Conservation (phyloP, 2,113 vertebrate genomes). For the Sylvietta virens region DNA sequence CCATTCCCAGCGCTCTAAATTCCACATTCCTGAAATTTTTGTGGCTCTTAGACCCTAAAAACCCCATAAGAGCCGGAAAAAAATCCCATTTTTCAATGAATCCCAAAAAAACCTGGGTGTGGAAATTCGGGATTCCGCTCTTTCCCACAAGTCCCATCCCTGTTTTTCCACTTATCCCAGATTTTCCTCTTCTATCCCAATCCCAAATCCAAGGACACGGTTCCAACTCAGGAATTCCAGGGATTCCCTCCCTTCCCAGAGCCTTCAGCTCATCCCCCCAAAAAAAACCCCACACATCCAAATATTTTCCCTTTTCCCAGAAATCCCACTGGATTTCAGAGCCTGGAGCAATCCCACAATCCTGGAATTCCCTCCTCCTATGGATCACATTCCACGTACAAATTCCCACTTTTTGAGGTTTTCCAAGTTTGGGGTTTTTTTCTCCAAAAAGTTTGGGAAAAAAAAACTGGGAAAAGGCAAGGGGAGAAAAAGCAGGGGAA, state of each 20-base stretch:
- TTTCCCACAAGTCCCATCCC: neutral
- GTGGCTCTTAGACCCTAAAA: neutral
- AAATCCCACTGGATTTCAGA: neutral
- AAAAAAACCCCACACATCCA: neutral
- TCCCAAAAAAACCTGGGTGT: fast-evolving
- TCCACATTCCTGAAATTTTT: neutral
- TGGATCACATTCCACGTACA: neutral
- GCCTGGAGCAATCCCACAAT: neutral
- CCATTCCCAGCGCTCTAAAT: neutral
- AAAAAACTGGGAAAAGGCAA: neutral
- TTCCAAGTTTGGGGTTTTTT: neutral
- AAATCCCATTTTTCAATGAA: fast-evolving
- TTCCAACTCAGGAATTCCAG: neutral
- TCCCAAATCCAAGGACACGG: neutral
- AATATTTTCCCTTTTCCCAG: neutral
- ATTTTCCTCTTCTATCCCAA: neutral
- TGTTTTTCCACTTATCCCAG: fast-evolving
- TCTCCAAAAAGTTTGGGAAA: fast-evolving
- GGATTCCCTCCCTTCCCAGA: neutral
- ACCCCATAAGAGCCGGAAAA: fast-evolving
- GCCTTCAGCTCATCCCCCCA: neutral
- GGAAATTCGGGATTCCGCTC: fast-evolving
- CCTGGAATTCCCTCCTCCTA: neutral
- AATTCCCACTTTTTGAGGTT: neutral
- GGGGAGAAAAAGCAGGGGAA: neutral